Conservation (phyloP, 2,797 vertebrate species). For the Ctenochaetus hawaiiensis region DNA sequence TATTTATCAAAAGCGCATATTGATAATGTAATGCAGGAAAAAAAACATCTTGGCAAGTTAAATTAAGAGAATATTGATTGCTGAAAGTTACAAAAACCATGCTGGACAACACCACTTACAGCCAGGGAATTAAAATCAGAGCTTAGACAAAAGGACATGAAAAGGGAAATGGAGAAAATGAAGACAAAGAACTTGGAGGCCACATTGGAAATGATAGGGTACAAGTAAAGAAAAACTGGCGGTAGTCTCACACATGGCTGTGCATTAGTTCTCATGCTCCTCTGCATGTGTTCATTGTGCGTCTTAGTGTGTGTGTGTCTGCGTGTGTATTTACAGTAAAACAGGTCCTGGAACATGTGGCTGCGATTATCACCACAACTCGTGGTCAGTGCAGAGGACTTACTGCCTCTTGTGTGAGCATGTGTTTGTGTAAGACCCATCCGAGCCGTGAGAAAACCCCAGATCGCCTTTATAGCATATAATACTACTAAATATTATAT, state of each 20-base stretch:
- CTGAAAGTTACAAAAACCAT: not conserved
- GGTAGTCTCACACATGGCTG: slow-evolving; percentile 41
- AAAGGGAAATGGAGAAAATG: slow-evolving; percentile 12
- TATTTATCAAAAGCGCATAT: not conserved
- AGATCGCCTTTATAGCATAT: slow-evolving; percentile 15
- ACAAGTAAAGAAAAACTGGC: slow-evolving; percentile 15
- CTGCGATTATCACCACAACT: slow-evolving; percentile 79
- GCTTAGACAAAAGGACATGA: not conserved
- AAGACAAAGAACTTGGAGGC: slow-evolving; percentile 11
- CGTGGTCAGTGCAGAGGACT: slow-evolving; percentile 71
- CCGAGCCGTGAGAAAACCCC: slow-evolving; percentile 36
- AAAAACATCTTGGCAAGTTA: not conserved
- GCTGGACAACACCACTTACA: slow-evolving; percentile 33
- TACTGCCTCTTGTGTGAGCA: slow-evolving; percentile 55
- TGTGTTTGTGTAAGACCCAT: slow-evolving; percentile 57
- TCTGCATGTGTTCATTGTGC: slow-evolving; percentile 41
- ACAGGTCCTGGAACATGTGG: slow-evolving; percentile 80
- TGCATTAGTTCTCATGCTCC: slow-evolving; percentile 38
- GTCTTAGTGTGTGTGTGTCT: slow-evolving; percentile 42
- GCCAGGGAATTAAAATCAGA: slow-evolving; percentile 31
- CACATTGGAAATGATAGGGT: slow-evolving; percentile 14
- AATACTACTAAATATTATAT: too few relatives aligned
- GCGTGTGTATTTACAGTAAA: slow-evolving; percentile 75
- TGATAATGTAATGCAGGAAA: not conserved
- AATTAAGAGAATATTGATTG: not conserved